Evolutionary conservation across 2,888 invertebrate genomes (phyloP), one percentile per base, ranked within the genome.

Genomic region (Patella ulyssiponensis): DNA sequence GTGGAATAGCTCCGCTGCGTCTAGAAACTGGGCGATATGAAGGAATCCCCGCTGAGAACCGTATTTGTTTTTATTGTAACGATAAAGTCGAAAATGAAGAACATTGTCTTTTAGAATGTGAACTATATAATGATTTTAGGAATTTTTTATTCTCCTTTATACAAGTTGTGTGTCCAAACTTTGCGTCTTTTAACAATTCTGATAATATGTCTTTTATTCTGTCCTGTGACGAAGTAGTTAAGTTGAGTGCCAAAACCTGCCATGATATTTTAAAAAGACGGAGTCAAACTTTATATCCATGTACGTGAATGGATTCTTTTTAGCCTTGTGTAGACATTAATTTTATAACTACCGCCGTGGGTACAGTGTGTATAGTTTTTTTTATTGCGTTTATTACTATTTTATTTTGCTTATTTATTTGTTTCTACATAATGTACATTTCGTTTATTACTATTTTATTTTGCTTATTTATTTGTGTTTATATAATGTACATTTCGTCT

Each of bases 11-110:
- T 58, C 14, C 58, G n/a, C 58, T 58, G 1, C 17, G 58, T 7
- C 14, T 58, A 20, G 58, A 58, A 58, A 58, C 58, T 58, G 58
- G 58, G 58, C 58, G 58, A 58, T 58, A 58, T 58, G 58, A 58
- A 58, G 64, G 64, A 5, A 20, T 64, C 23, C 9, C n/a, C 7
- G 20, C n/a, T n/a, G 64, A 64, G 23, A 64, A 64, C 23, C n/a
- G 64, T 7, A 1, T n/a, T 20, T 64, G 64, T 64, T 64, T 64
- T n/a, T 64, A 58, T 20, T 58, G 58, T 14, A 9, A 7, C 7
- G 11, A 14, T 58, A 58, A 58, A 58, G 12, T 58, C 14, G 14
- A 58, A 58, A 14, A 17, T 58, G 58, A 58, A 58, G 11, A 58
- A 14, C 58, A 58, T 17, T 58, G 14, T 17, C 58, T 58, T 58